These are phyloP conservation scores for Halichondria panicea DNA, from an alignment of 37 sponge, comb jelly and placozoan species.

Conservation along the genomic window DNA sequence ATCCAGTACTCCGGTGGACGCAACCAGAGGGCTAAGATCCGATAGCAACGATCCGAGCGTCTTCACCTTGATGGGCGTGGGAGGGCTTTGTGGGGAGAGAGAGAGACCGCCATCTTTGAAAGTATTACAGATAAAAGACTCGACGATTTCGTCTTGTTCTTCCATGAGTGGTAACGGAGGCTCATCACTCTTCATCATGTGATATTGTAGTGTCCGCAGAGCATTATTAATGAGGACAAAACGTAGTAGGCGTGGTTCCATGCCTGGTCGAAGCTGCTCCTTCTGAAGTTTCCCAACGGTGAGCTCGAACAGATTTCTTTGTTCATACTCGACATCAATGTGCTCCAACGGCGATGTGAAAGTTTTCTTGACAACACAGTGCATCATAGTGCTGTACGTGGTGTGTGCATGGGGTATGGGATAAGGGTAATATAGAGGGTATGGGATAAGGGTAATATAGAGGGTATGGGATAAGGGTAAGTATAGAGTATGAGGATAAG, in stretches of 20 bases:
- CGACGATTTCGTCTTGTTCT: neutral
- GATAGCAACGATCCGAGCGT: slow-evolving; percentile 10
- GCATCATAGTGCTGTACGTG: slow-evolving; percentile 62
- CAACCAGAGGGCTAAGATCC: slow-evolving; percentile 26
- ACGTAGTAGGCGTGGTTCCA: slow-evolving; percentile 63
- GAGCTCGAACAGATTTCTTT: slow-evolving; percentile 56
- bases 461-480: neutral
- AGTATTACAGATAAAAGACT: slow-evolving; percentile 43
- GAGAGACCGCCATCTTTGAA: slow-evolving; percentile 43
- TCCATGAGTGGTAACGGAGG: slow-evolving; percentile 6
- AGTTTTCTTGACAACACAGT: slow-evolving; percentile 40
- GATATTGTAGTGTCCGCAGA: slow-evolving; percentile 39
- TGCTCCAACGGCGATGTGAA: slow-evolving; percentile 30
- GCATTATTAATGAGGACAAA: slow-evolving; percentile 84
- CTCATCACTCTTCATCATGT: slow-evolving; percentile 17
- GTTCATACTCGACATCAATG: slow-evolving; percentile 52
- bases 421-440: too few species aligned
- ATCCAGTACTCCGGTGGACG: slow-evolving; percentile 8
- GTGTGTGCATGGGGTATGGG: neutral
- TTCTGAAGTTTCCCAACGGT: slow-evolving; percentile 74
- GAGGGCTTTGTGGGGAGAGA: slow-evolving; percentile 17
- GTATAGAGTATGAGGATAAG: neutral
- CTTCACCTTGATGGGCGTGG: slow-evolving; percentile 43
- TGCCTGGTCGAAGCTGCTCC: slow-evolving; percentile 54
- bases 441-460: too few species aligned